Conservation (phyloP, 2,797 vertebrate species). For the Poecilia gillii region DNA sequence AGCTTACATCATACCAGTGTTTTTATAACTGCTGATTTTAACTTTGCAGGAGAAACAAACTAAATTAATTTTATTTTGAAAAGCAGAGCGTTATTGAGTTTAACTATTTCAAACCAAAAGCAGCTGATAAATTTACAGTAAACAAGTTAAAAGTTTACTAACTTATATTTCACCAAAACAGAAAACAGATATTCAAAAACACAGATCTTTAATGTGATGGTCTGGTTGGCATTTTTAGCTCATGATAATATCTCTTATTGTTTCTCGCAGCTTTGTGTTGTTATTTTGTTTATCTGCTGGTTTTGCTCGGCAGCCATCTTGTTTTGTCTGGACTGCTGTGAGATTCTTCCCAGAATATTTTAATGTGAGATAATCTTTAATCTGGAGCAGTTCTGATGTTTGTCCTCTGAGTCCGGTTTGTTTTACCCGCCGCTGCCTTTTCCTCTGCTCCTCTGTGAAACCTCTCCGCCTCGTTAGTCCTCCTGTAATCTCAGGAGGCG, state of each 20-base stretch:
- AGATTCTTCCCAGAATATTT: background rate
- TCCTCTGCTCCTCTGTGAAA: background rate
- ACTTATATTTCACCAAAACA: too few species aligned
- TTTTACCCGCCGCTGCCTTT: background rate
- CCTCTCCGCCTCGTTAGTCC: conserved; percentile 21
- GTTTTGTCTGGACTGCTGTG: background rate
- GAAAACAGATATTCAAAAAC: too few species aligned
- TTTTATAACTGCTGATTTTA: too few species aligned
- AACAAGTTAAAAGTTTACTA: too few species aligned
- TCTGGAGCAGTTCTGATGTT: background rate
- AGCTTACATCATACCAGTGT: too few species aligned
- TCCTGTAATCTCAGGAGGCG: background rate
- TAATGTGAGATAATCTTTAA: background rate
- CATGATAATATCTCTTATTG: background rate
- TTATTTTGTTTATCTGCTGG: background rate
- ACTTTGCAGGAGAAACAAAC: too few species aligned
- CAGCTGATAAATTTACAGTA: too few species aligned
- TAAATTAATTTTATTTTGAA: too few species aligned
- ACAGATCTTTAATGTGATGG: background rate
- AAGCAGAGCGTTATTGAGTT: too few species aligned
- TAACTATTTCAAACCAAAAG: too few species aligned
- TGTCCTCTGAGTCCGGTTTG: background rate
- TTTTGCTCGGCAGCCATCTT: background rate
- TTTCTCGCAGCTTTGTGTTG: background rate
- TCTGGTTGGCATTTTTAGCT: background rate